Conservation (phyloP, 2,113 vertebrate genomes). For the Pitta sordida region DNA sequence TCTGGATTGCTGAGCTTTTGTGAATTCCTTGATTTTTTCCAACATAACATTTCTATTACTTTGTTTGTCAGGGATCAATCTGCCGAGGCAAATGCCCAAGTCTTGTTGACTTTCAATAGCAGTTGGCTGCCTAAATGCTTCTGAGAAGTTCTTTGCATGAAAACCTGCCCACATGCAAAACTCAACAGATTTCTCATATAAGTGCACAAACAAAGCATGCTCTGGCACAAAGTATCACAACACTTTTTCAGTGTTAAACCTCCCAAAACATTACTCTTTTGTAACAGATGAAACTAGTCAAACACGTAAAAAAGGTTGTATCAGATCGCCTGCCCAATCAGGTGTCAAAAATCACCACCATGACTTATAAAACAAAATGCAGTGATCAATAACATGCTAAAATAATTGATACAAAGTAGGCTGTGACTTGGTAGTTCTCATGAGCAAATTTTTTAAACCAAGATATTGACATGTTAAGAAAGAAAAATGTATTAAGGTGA, state of each 20-base stretch:
- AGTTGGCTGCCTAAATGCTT: not conserved
- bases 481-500: not conserved
- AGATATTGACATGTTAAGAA: constrained; percentile 17
- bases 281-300: not conserved
- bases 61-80: not conserved
- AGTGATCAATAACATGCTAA: not conserved
- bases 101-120: not conserved
- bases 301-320: not conserved
- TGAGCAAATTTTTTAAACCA: not conserved
- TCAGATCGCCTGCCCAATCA: not conserved
- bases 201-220: not conserved
- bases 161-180: not conserved
- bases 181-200: not conserved
- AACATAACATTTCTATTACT: not conserved
- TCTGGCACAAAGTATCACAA: not conserved
- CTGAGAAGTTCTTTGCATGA: not conserved
- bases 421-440: not conserved
- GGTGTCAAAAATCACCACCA: not conserved
- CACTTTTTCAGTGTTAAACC: not conserved
- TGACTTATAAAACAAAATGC: not conserved
- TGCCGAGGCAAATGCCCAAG: not conserved
- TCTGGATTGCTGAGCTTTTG: not conserved
- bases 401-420: not conserved
- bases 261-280: not conserved
- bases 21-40: not conserved